Base-by-base conservation (phyloP, 2,888 invertebrate species). In the Thalpophila matura region DNA sequence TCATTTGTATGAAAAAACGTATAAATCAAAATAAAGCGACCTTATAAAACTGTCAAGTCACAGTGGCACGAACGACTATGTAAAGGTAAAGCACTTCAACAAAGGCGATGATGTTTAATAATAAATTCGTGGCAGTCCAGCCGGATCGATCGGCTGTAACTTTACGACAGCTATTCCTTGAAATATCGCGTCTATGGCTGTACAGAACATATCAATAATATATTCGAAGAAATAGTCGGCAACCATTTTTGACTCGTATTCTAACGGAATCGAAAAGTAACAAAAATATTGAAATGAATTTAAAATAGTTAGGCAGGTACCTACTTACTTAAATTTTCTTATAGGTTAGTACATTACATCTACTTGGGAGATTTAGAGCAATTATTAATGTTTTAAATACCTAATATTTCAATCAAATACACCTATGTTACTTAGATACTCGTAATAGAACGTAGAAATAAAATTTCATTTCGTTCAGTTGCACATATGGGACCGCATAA, bases 61-160 rank as follows among this genome's bases (percentile, higher is more conserved):
- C 12, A 35, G 43, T 51, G 20, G 29, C 33, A 59, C 38, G 42
- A 49, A 45, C 59, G 12, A 38, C 31, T 45, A 16, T 49, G 58
- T 43, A 43, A 66, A 27, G 22, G 24, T 27, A 26, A 57, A 43
- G n/a, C 51, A 38, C 58, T 64, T 33, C 31, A 42, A 55, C 47
- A 70, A 59, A 49, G 57, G 42, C 46, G 43, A 49, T 49, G 50
- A 54, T 60, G 47, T 58, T 76, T 63, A 78, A 78, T 78, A 76
- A 70, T 78, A 65, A 70, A 78, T 79, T 46, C 12, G 50, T 54
- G 61, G 42, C 46, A 65, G 59, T 56, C 58, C 62, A 53, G 51
- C 42, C 51, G 20, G 37, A 74, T 74, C 77, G 79, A 78, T 74
- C 57, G 59, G 9, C 33, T 57, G 65, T 47, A 46, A 63, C 45